phyloP scores from a whole-genome alignment of 1,140 invertebrate genomes.

The Euura lappo region DNA sequence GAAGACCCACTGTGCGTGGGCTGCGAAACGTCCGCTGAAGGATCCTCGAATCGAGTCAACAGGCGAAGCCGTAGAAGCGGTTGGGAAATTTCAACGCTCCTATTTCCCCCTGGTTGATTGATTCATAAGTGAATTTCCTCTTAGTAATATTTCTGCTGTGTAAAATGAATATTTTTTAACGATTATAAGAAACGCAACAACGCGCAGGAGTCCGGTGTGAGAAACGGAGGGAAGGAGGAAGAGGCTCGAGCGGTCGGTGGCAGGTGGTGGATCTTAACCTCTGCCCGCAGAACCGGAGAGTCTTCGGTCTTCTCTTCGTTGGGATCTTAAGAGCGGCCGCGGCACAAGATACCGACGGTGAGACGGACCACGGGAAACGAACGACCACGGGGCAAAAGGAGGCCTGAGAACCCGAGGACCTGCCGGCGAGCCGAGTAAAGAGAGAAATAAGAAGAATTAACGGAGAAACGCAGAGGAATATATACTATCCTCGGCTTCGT shows the following conservation, averaged over 20 bases:
- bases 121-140: too few species aligned
- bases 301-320: background rate
- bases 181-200: too few species aligned
- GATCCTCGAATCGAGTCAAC: background rate
- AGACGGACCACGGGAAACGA: background rate
- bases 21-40: background rate
- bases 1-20: too few species aligned
- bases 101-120: too few species aligned
- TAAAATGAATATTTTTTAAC: too few species aligned
- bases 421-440: background rate
- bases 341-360: background rate
- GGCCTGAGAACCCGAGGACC: background rate
- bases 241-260: background rate
- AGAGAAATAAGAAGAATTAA: background rate
- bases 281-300: background rate
- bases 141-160: too few species aligned
- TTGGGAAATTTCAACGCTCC: background rate
- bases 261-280: conserved; percentile 4
- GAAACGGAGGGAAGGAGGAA: background rate
- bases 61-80: background rate
- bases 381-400: conserved; percentile 6
- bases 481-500: too few species aligned
- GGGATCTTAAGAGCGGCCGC: background rate
- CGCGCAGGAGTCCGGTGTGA: too few species aligned
- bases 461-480: background rate